These are phyloP conservation scores for Heliconius nattereri DNA, from an alignment of 1,140 invertebrate genomes.

Conservation along the genomic window DNA sequence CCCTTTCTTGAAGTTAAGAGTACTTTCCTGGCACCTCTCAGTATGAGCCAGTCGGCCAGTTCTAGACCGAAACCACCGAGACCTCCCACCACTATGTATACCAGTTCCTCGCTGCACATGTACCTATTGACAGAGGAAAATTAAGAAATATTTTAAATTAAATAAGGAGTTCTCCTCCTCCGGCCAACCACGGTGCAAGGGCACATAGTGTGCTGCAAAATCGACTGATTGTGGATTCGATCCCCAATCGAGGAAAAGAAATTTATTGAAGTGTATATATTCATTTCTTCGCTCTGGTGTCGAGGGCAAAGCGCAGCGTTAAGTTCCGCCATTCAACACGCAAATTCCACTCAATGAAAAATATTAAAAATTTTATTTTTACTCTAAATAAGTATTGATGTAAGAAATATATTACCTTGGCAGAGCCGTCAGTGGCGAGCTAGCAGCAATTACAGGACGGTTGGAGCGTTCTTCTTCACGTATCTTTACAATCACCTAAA, in stretches of 20 bases:
- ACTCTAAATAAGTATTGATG: too few relatives aligned
- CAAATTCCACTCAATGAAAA: too few relatives aligned
- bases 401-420: conserved; percentile 64
- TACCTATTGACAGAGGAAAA: conserved; percentile 50
- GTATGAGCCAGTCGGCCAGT: conserved; percentile 91
- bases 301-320: too few relatives aligned
- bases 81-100: conserved; percentile 86
- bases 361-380: background rate
- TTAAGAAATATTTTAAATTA: background rate
- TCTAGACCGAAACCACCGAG: conserved; percentile 96
- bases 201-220: too few relatives aligned
- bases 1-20: conserved; percentile 91
- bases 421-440: conserved; percentile 71
- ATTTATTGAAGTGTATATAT: too few relatives aligned
- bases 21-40: conserved; percentile 89
- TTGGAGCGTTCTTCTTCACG: conserved; percentile 78
- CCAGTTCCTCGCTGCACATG: conserved; percentile 72
- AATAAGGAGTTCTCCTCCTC: background rate
- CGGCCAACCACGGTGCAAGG: too few relatives aligned
- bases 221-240: too few relatives aligned
- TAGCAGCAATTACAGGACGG: conserved; percentile 52
- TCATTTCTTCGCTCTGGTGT: too few relatives aligned
- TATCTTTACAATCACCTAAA: conserved; percentile 84
- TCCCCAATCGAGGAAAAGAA: too few relatives aligned
- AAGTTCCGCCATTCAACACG: too few relatives aligned